Base-by-base conservation (phyloP, 2,888 invertebrate species). In the Papilio protenor region DNA sequence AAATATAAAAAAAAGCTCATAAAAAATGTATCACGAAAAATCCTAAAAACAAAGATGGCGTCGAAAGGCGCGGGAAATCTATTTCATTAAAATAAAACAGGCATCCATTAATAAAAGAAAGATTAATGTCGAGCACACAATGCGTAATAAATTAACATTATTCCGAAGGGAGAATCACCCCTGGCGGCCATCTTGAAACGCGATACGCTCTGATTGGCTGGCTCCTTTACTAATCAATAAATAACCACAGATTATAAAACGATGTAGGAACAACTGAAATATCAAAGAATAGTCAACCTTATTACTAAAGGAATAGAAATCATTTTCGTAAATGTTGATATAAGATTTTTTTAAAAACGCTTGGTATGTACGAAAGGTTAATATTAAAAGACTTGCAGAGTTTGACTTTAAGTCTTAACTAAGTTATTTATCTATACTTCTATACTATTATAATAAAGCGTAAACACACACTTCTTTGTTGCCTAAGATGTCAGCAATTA, bases 21-120 rank as follows among this genome's bases (percentile, higher is more conserved):
- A 57, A 57, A n/a, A 57, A 57, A 57, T 0, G 1, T 21, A 57
- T n/a, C 10, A 21, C 8, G 49, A 16, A 49, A 49, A 49, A 16
- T 18, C 5, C 23, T 3, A 18, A 47, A 84, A 84, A 83, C 81
- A 90, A 93, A 92, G 85, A 94, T 93, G 93, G 93, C 93, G 83
- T 81, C 82, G 83, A 84, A 86, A 85, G 82, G 86, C 87, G 87
- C 87, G 87, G 86, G 88, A 87, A 89, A 85, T 81, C 82, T 81
- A 84, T 92, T 93, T 94, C 93, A 94, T 94, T 94, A 94, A 93
- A 94, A 94, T 93, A 93, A 94, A 94, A 93, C 91, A 89, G 81
- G 81, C 81, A 78, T 80, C 92, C 93, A 94, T 94, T 94, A 94
- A 94, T 94, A 94, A 92, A 92, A 88, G 91, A 92, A 94, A 94